Conservation (phyloP, 1,140 invertebrate species). For the Latrodectus geometricus region DNA sequence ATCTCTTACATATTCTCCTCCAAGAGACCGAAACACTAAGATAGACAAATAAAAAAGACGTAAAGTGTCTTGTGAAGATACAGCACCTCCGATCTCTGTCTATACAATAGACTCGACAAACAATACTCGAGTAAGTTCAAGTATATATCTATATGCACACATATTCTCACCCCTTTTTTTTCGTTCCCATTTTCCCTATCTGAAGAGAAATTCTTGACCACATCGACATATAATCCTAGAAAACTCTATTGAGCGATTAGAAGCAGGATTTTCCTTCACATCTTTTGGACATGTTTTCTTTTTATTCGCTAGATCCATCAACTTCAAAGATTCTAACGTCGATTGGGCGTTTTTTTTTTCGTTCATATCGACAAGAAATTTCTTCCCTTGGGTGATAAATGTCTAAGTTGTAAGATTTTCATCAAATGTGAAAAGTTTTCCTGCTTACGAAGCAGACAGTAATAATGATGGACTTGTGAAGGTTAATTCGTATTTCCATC, state of each 20-base stretch:
- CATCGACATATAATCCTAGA: slow-evolving; percentile 44
- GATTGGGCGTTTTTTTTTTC: neutral
- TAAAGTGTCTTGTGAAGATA: slow-evolving; percentile 31
- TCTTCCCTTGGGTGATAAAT: no score
- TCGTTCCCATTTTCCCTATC: neutral
- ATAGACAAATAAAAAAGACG: neutral
- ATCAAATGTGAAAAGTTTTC: no score
- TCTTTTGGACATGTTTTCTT: slow-evolving; percentile 28
- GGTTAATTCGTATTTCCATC: no score
- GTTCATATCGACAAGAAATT: neutral
- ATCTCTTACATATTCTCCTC: slow-evolving; percentile 40
- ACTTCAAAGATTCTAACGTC: slow-evolving; percentile 45
- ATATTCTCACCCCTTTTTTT: neutral
- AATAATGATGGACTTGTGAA: no score
- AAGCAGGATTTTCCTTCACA: slow-evolving; percentile 39
- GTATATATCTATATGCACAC: slow-evolving; percentile 50
- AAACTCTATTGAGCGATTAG: slow-evolving; percentile 59
- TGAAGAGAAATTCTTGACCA: slow-evolving; percentile 53
- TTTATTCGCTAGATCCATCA: slow-evolving; percentile 52
- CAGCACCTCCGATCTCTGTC: slow-evolving; percentile 28
- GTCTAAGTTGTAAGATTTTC: no score
- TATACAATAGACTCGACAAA: slow-evolving; percentile 50
- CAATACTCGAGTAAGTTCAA: slow-evolving; percentile 34
- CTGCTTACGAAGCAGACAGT: no score
- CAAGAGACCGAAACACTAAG: slow-evolving; percentile 17